Evolutionary conservation across 2,113 vertebrate species (phyloP).

Genomic region (Pithys albifrons): DNA sequence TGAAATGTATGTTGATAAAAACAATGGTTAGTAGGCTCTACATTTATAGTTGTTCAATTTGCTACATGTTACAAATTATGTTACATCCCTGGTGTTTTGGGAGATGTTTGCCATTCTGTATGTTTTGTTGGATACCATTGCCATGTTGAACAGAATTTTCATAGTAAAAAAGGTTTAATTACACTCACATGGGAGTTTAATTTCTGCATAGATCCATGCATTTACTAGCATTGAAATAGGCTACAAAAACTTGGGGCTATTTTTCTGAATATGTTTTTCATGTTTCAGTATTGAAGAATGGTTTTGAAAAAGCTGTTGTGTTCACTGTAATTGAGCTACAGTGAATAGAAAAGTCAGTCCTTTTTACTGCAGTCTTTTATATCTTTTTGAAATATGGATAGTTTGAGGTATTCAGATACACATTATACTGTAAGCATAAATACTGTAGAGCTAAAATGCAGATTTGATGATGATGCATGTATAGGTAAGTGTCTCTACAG

Average conservation of each 20-base stretch:
- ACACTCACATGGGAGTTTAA: not conserved
- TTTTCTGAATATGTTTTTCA: conserved; percentile 10
- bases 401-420: conserved; percentile 43
- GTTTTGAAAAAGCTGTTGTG: conserved; percentile 46
- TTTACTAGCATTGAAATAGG: conserved; percentile 15
- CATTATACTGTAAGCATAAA: conserved; percentile 34
- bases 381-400: conserved; percentile 54
- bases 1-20: conserved; percentile 4
- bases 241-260: not conserved
- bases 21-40: not conserved
- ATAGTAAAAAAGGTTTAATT: not conserved
- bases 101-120: not conserved
- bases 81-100: not conserved
- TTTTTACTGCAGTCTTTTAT: conserved; percentile 44
- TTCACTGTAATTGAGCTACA: conserved; percentile 53
- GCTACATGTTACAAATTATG: not conserved
- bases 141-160: not conserved
- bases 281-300: not conserved
- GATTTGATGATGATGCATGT: conserved; percentile 57
- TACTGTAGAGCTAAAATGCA: conserved; percentile 61
- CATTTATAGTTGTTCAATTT: not conserved
- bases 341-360: conserved; percentile 40
- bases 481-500: conserved; percentile 57
- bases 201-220: not conserved
- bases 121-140: not conserved